phyloP scores from a whole-genome alignment of 2,888 invertebrate genomes.

The Plebejus melissa region DNA sequence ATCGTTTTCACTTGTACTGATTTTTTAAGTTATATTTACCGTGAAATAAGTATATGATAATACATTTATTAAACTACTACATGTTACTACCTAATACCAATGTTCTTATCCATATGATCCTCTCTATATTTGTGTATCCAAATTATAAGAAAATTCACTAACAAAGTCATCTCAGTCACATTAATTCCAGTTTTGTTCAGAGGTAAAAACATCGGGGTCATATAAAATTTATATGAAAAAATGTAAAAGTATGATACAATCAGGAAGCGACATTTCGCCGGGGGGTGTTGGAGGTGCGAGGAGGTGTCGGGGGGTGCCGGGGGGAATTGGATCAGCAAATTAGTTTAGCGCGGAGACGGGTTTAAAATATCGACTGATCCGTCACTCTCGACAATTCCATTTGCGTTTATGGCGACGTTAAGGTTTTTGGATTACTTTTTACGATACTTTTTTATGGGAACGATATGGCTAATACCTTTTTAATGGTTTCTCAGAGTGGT shows the following conservation, averaged over 20 bases:
- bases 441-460: neutral
- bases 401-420: constrained; percentile 15
- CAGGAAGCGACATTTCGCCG: neutral
- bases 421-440: constrained; percentile 28
- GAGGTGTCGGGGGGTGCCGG: constrained; percentile 36
- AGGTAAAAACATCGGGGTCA: neutral
- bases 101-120: too few species aligned
- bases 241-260: neutral
- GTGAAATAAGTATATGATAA: too few species aligned
- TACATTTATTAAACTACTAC: too few species aligned
- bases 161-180: neutral
- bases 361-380: constrained; percentile 42
- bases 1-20: too few species aligned
- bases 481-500: too few species aligned
- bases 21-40: too few species aligned
- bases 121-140: neutral
- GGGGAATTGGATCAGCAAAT: constrained; percentile 65
- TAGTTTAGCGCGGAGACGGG: constrained; percentile 46
- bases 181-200: neutral
- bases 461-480: neutral
- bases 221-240: constrained; percentile 9
- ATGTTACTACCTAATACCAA: too few species aligned
- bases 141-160: neutral
- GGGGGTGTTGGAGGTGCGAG: neutral
- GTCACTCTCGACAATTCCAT: constrained; percentile 31